Base-by-base conservation (phyloP, 37 sponge, comb jelly and placozoan species). In the Amphimedon queenslandica region DNA sequence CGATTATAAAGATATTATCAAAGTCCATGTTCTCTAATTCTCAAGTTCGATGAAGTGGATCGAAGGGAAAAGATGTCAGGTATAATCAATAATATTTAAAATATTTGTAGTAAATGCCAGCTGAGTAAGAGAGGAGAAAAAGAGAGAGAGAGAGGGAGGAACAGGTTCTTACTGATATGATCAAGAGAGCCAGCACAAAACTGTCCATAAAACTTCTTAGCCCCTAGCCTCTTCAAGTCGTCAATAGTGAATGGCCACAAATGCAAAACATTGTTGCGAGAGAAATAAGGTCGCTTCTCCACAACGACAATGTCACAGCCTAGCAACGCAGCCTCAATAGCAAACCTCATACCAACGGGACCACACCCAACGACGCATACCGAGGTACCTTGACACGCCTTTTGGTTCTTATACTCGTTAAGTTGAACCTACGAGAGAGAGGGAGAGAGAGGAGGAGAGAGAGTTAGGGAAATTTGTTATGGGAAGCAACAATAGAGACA, bases 231-330 rank as follows among this genome's bases (percentile, higher is more conserved):
- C 35, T 71, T 79, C 24, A 94, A 64, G 55, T 94, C 95, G 27
- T 87, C 88, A 37, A 94, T 91, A 16, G 85, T 87, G 82, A 87
- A 94, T 20, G 95, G 95, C 95, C 95, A 94, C 58, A 94, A 66
- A 65, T 94, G 95, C 16, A 94, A 82, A 68, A 91, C 93, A 42
- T 94, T 94, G 79, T 94, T 91, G 21, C 95, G 57, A n/a, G 88
- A 78, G 82, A 91, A 91, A 16, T 73, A 66, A 28, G 43, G 36
- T 40, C 95, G 77, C 88, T 91, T 94, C 69, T 94, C 95, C 11
- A 94, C 70, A 37, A 91, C 70, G 1, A 76, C 75, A 13, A 84
- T 89, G 21, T 92, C 79, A 27, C 86, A 76, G 2, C 96, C 96
- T 31, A 95, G 66, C 11, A 95, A 60, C 21, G 74, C 37, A 27